Conservation (phyloP, 2,797 vertebrate genomes). For the Gymnoscopelus braueri region DNA sequence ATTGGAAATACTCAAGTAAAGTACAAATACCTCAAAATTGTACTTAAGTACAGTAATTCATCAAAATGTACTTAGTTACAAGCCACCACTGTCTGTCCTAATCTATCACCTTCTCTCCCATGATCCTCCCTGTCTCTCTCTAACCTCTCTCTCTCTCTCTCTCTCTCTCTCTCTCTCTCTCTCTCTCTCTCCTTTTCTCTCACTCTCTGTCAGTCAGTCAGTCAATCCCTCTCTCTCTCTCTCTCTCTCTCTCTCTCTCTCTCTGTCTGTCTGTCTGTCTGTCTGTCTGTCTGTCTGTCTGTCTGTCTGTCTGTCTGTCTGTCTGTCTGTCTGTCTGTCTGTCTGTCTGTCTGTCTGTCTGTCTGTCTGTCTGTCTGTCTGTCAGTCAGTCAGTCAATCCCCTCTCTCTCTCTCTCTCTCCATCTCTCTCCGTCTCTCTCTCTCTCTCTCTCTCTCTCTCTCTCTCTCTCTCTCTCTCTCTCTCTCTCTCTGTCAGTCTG, state of each 20-base stretch:
- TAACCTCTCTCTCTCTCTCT: too few species aligned
- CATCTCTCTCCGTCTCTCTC: background rate
- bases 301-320: background rate
- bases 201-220: background rate
- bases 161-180: background rate
- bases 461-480: slow-evolving; percentile 24
- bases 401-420: background rate
- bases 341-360: background rate
- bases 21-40: too few species aligned
- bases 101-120: background rate
- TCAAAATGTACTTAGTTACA: background rate
- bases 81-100: background rate
- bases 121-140: background rate
- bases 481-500: background rate
- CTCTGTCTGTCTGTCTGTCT: background rate
- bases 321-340: background rate
- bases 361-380: background rate
- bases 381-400: background rate
- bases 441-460: slow-evolving; percentile 18
- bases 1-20: too few species aligned
- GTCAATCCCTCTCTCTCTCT: background rate
- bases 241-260: background rate
- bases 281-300: background rate
- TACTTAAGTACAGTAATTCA: too few species aligned
- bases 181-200: background rate